phyloP scores from a whole-genome alignment of 2,113 vertebrate genomes.

The Microcebus lehilahytsara region DNA sequence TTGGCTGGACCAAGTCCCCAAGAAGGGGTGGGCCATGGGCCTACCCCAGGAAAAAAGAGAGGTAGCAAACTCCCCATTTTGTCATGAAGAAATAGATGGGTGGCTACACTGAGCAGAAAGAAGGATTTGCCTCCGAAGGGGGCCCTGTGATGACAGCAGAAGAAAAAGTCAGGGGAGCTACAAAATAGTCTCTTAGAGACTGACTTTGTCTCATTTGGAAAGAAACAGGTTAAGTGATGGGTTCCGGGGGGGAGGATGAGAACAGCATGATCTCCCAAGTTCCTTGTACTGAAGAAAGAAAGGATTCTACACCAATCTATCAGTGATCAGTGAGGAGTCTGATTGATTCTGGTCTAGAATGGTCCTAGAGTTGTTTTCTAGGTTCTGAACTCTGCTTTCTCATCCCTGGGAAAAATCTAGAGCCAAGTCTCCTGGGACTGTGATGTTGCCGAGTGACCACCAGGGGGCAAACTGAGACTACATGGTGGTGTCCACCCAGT shows the following conservation, averaged over 20 bases:
- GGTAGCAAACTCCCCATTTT: not conserved
- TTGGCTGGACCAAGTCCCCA: not conserved
- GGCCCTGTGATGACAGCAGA: not conserved
- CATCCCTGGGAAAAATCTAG: not conserved
- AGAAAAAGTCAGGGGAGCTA: not conserved
- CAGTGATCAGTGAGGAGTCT: not conserved
- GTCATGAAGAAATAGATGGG: not conserved
- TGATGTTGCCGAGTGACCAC: constrained; percentile 27
- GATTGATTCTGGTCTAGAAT: not conserved
- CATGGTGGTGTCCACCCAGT: not conserved
- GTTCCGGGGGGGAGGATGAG: not conserved
- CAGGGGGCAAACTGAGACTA: constrained; percentile 69
- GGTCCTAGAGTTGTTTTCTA: not conserved
- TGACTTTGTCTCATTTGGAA: not conserved
- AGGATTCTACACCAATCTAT: not conserved
- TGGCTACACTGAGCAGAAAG: not conserved
- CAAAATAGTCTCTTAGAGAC: not conserved
- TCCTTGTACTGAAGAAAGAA: not conserved
- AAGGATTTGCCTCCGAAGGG: constrained; percentile 18
- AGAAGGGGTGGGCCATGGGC: not conserved
- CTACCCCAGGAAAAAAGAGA: not conserved
- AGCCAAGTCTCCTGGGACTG: not conserved
- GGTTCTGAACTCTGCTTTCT: not conserved
- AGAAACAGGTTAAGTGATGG: not conserved
- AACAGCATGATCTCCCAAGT: not conserved